Evolutionary conservation across 2,113 vertebrate species (phyloP).

Genomic region (Takifugu flavidus): DNA sequence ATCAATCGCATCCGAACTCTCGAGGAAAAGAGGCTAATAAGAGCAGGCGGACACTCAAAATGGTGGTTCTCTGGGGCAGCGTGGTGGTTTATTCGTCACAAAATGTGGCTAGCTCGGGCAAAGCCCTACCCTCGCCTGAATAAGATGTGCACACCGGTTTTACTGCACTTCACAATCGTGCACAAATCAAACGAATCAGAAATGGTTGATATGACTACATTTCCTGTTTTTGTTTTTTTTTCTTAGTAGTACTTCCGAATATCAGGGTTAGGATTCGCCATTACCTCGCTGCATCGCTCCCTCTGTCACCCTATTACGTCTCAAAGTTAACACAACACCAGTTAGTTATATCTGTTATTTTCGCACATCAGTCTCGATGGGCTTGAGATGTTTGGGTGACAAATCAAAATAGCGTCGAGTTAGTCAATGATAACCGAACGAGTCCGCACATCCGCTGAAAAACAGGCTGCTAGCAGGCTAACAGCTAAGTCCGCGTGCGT

Average conservation of each 20-base stretch:
- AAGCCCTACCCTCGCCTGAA: too few relatives aligned
- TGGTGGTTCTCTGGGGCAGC: not conserved
- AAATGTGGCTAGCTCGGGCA: too few relatives aligned
- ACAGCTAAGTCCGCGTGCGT: slow-evolving; percentile 15
- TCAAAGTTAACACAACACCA: not conserved
- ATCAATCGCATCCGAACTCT: not conserved
- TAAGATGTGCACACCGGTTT: too few relatives aligned
- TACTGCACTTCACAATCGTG: too few relatives aligned
- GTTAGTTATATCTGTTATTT: not conserved
- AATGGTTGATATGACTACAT: slow-evolving; percentile 3
- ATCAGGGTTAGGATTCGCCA: too few relatives aligned
- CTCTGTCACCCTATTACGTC: too few relatives aligned
- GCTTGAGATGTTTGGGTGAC: not conserved
- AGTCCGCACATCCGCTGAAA: slow-evolving; percentile 9
- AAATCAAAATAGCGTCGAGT: not conserved
- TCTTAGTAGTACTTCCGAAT: slow-evolving; percentile 14
- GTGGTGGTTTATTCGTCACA: too few relatives aligned
- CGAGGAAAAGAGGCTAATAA: not conserved
- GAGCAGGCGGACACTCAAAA: not conserved
- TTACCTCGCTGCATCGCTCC: too few relatives aligned
- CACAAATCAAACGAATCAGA: not conserved
- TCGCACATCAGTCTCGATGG: too few relatives aligned
- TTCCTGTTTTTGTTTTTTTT: slow-evolving; percentile 33
- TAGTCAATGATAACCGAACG: not conserved
- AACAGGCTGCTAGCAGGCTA: slow-evolving; percentile 10